A percentile compares a stretch with the other conserved stretches of the same genome.
Evolutionary conservation across 1,140 invertebrate genomes (phyloP).

Genomic region (Anastrepha ludens): DNA sequence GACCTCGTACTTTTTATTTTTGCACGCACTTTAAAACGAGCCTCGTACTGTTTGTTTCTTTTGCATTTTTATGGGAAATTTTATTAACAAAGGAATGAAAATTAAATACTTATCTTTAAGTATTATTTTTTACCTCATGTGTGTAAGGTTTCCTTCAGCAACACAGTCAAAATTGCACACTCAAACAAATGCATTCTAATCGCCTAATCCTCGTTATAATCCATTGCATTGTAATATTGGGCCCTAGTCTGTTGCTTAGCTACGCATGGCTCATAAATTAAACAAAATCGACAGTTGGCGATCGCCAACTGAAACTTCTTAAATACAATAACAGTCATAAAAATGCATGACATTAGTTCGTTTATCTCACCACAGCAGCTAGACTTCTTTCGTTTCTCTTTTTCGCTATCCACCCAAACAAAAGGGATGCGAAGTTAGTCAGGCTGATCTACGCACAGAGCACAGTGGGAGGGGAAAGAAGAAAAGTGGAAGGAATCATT

Average conservation of each 20-base stretch:
- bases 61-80: too few species aligned
- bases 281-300: neutral
- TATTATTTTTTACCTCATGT: too few species aligned
- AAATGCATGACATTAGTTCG: neutral
- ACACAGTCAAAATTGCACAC: too few species aligned
- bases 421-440: neutral
- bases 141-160: too few species aligned
- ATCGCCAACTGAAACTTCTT: constrained; percentile 6
- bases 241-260: neutral
- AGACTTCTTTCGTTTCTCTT: neutral
- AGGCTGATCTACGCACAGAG: neutral
- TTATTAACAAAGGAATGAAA: too few species aligned
- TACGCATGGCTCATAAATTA: neutral
- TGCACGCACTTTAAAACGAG: too few species aligned
- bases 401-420: neutral
- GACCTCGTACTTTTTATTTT: too few species aligned
- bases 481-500: neutral
- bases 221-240: too few species aligned
- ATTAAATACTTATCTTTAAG: too few species aligned
- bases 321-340: neutral
- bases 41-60: too few species aligned
- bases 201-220: too few species aligned
- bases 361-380: neutral
- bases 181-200: too few species aligned
- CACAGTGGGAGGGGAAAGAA: neutral